Percentiles rank a stretch among this genome's conserved stretches.
Conservation (phyloP, 2,113 vertebrate genomes). For the Odontophorus gujanensis region DNA sequence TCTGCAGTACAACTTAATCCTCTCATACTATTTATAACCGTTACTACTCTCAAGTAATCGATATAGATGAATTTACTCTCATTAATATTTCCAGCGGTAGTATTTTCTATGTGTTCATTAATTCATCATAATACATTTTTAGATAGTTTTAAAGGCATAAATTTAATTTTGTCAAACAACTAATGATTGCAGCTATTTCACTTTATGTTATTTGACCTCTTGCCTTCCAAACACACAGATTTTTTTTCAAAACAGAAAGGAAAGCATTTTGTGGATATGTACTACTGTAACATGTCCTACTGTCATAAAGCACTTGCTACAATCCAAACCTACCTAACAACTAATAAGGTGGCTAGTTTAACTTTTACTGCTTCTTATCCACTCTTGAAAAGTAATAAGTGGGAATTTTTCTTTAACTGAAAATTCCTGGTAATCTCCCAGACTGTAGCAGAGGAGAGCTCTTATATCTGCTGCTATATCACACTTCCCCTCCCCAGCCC, state of each 20-base stretch:
- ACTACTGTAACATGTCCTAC: neutral
- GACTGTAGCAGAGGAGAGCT: neutral
- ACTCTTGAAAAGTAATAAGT: slow-evolving; percentile 17
- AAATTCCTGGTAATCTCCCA: neutral
- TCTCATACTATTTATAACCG: neutral
- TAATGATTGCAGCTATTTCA: neutral
- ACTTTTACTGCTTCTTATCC: neutral
- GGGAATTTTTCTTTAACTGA: neutral
- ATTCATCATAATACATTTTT: neutral
- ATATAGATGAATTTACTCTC: neutral
- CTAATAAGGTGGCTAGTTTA: neutral
- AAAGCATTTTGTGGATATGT: neutral
- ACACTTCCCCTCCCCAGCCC: neutral
- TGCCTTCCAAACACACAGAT: neutral
- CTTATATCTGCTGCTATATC: neutral
- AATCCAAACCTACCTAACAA: neutral
- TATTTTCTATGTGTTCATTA: neutral
- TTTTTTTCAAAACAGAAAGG: neutral
- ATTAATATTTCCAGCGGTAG: neutral
- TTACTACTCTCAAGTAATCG: neutral
- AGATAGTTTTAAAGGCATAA: neutral
- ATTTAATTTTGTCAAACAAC: neutral
- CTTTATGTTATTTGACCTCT: neutral
- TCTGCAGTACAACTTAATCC: neutral
- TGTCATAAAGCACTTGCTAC: neutral